Evolutionary conservation across 2,113 vertebrate genomes (phyloP).

Genomic region (Etheostoma spectabile): DNA sequence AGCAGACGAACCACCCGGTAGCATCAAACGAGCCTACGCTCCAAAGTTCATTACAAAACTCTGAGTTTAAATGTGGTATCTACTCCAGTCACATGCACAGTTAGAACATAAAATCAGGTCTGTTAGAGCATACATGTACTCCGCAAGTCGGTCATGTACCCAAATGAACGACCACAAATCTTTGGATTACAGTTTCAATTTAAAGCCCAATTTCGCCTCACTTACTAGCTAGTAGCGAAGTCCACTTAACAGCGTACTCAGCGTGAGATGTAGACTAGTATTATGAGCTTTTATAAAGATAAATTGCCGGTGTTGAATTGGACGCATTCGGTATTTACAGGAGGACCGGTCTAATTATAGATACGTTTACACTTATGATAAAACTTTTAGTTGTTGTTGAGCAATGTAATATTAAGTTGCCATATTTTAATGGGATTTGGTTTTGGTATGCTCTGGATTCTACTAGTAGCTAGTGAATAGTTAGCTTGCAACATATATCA

Average conservation of each 20-base stretch:
- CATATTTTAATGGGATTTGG: constrained; percentile 19
- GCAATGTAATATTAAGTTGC: neutral
- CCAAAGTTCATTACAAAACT: constrained; percentile 23
- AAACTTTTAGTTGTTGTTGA: neutral
- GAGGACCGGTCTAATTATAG: rapidly evolving
- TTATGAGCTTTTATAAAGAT: neutral
- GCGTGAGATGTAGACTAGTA: neutral
- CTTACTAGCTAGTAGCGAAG: neutral
- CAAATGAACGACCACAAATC: rapidly evolving
- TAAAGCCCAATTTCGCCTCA: neutral
- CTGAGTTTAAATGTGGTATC: neutral
- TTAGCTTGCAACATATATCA: neutral
- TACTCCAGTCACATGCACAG: rapidly evolving
- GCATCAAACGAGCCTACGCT: neutral
- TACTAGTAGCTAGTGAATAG: constrained; percentile 22
- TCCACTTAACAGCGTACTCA: too few relatives aligned
- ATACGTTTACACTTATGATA: neutral
- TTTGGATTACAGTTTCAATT: neutral
- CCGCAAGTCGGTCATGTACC: constrained; percentile 32
- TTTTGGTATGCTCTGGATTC: constrained; percentile 3
- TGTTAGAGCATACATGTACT: neutral
- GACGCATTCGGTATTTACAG: neutral
- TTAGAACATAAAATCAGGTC: too few relatives aligned
- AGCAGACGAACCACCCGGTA: constrained; percentile 23
- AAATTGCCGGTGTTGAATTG: rapidly evolving